phyloP scores from a whole-genome alignment of 2,797 vertebrate genomes.

The Lithobates sylvaticus region DNA sequence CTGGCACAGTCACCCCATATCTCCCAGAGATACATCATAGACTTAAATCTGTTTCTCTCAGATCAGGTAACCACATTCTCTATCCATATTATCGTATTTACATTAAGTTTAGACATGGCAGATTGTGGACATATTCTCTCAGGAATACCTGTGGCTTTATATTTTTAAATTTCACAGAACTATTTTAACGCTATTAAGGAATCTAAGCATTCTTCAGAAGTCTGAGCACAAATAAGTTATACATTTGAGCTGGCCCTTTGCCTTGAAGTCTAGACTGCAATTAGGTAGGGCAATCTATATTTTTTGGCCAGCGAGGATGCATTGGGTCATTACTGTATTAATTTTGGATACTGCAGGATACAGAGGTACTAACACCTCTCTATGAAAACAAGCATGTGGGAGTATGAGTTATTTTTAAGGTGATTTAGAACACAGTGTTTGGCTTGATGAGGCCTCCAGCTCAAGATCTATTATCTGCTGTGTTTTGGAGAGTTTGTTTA shows the following conservation, averaged over 20 bases:
- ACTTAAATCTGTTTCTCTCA: too few relatives aligned
- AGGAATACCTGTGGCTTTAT: conserved; percentile 46
- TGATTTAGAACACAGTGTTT: conserved; percentile 54
- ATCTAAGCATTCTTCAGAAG: conserved; percentile 29
- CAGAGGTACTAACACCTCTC: conserved; percentile 55
- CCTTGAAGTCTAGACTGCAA: conserved; percentile 58
- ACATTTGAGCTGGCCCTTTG: conserved; percentile 52
- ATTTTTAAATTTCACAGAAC: conserved; percentile 33
- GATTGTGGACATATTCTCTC: conserved; percentile 9
- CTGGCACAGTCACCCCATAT: not conserved
- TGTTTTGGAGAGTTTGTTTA: conserved; percentile 1
- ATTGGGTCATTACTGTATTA: conserved; percentile 54
- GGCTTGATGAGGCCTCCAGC: conserved; percentile 44
- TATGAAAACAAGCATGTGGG: conserved; percentile 54
- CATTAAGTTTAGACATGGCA: conserved; percentile 9
- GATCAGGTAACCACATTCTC: not conserved
- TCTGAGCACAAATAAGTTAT: conserved; percentile 46
- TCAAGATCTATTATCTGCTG: conserved; percentile 35
- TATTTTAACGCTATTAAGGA: conserved; percentile 42
- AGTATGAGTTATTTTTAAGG: conserved; percentile 38
- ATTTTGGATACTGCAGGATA: conserved; percentile 57
- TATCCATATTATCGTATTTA: not conserved
- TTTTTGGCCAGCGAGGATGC: conserved; percentile 46
- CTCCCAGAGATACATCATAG: too few relatives aligned
- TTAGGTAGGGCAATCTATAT: conserved; percentile 56